A percentile compares a stretch with the other conserved stretches of the same genome.
Evolutionary conservation across 2,113 vertebrate species (phyloP).

Genomic region (Oncorhynchus mykiss): DNA sequence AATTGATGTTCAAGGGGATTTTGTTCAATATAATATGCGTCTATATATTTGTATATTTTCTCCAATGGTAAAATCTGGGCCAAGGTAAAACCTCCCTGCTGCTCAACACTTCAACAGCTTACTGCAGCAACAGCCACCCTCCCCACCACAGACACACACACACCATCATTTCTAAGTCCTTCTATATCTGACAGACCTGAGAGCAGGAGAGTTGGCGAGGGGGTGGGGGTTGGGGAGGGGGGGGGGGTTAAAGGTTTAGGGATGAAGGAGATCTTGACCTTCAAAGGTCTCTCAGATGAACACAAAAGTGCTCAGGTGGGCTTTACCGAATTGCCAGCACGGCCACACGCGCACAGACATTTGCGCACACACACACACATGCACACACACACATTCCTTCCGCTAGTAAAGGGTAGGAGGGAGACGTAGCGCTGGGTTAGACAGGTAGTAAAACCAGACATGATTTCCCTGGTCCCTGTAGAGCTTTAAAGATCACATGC

Average conservation of each 20-base stretch:
- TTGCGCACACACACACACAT: slow-evolving; percentile 23
- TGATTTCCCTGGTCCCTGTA: slow-evolving; percentile 32
- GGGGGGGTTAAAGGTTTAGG: background rate
- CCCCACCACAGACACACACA: background rate
- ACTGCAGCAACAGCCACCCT: slow-evolving; percentile 31
- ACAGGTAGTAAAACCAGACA: slow-evolving; percentile 44
- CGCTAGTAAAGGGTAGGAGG: slow-evolving; percentile 24
- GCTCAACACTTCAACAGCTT: slow-evolving; percentile 48
- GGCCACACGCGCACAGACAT: slow-evolving; percentile 12
- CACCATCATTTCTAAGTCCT: slow-evolving; percentile 48
- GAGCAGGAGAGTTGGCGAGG: too few species aligned
- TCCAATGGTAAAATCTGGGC: slow-evolving; percentile 55
- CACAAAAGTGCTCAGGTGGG: slow-evolving; percentile 59
- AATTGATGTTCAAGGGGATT: slow-evolving; percentile 24
- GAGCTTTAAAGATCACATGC: slow-evolving; percentile 29
- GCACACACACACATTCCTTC: slow-evolving; percentile 1
- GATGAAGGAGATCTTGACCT: slow-evolving; percentile 64
- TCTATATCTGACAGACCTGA: too few species aligned
- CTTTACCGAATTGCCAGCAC: slow-evolving; percentile 39
- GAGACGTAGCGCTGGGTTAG: slow-evolving; percentile 30
- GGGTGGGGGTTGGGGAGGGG: slow-evolving; percentile 16
- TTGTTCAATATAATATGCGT: background rate
- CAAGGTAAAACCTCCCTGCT: slow-evolving; percentile 32
- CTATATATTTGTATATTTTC: slow-evolving; percentile 46
- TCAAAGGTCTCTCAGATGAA: slow-evolving; percentile 68